Percentiles rank a stretch among this genome's conserved stretches.
Conservation (phyloP, 2,888 invertebrate genomes). For the Eupithecia abbreviata region DNA sequence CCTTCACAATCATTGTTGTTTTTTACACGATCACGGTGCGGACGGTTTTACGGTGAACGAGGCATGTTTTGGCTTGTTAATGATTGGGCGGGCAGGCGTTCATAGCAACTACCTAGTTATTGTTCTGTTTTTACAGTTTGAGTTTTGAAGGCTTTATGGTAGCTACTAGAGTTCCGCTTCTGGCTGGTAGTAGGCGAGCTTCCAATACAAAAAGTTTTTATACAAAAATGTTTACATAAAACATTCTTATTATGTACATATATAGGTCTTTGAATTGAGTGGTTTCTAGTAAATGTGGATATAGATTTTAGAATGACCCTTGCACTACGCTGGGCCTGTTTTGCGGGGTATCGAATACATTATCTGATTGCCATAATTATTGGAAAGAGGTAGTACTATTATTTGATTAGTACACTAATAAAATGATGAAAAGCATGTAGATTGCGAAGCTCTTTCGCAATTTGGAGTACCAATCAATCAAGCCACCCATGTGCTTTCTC, state of each 20-base stretch:
- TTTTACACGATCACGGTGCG: constrained; percentile 34
- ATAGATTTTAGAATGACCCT: too few relatives aligned
- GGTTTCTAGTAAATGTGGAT: too few relatives aligned
- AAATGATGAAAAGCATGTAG: neutral
- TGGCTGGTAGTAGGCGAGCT: neutral
- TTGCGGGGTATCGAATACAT: too few relatives aligned
- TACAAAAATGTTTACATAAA: too few relatives aligned
- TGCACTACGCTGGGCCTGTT: too few relatives aligned
- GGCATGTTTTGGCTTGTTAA: constrained; percentile 7
- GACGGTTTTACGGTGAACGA: constrained; percentile 25
- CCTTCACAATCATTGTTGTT: constrained; percentile 58
- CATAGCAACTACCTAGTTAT: neutral
- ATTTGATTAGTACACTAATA: too few relatives aligned
- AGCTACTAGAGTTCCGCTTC: neutral
- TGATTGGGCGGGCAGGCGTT: constrained; percentile 6
- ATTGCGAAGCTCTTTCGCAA: neutral
- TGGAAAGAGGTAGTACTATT: too few relatives aligned
- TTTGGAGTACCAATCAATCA: neutral
- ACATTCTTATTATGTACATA: too few relatives aligned
- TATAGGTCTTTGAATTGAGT: too few relatives aligned
- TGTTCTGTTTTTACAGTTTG: neutral
- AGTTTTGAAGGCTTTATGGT: neutral
- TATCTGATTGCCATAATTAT: too few relatives aligned
- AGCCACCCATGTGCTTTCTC: neutral
- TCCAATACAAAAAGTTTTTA: neutral